Evolutionary conservation across 2,888 invertebrate species (phyloP).

Genomic region (Corythucha ciliata): DNA sequence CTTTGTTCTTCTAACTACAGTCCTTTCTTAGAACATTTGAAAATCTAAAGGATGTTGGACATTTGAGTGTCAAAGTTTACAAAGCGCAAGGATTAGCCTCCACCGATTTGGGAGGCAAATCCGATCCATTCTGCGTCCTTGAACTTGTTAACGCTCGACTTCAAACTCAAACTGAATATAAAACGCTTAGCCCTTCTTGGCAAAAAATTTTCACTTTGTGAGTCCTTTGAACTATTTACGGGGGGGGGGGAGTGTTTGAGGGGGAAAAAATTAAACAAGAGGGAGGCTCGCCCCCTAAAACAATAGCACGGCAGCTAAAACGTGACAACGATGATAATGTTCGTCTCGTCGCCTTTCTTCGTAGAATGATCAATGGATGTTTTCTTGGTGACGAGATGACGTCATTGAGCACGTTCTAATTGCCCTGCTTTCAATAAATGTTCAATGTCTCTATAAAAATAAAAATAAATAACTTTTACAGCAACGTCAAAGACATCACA

Average conservation of each 20-base stretch:
- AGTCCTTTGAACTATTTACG: no score
- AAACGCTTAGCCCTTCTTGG: slow-evolving; percentile 93
- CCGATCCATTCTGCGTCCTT: slow-evolving; percentile 96
- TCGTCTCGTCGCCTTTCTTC: no score
- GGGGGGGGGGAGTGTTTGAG: no score
- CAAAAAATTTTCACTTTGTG: slow-evolving; percentile 98
- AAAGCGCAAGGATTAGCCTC: slow-evolving; percentile 74
- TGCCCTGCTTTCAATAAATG: neutral
- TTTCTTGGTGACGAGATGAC: no score
- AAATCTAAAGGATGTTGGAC: slow-evolving; percentile 78
- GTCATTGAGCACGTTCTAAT: no score
- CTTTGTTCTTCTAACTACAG: slow-evolving; percentile 44
- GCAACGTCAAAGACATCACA: slow-evolving; percentile 91
- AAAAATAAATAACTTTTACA: slow-evolving; percentile 43
- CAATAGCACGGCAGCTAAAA: no score
- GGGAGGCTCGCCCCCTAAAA: no score
- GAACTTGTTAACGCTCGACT: slow-evolving; percentile 89
- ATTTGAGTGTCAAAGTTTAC: slow-evolving; percentile 79
- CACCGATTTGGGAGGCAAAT: slow-evolving; percentile 94
- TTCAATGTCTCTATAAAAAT: no score
- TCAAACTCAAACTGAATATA: slow-evolving; percentile 98
- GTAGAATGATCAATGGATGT: no score
- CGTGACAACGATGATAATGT: no score
- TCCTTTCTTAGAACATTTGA: slow-evolving; percentile 58
- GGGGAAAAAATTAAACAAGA: no score